Percentiles rank a stretch among this genome's conserved stretches.
Evolutionary conservation across 2,113 vertebrate species (phyloP).

Genomic region (Pangasianodon gigas): DNA sequence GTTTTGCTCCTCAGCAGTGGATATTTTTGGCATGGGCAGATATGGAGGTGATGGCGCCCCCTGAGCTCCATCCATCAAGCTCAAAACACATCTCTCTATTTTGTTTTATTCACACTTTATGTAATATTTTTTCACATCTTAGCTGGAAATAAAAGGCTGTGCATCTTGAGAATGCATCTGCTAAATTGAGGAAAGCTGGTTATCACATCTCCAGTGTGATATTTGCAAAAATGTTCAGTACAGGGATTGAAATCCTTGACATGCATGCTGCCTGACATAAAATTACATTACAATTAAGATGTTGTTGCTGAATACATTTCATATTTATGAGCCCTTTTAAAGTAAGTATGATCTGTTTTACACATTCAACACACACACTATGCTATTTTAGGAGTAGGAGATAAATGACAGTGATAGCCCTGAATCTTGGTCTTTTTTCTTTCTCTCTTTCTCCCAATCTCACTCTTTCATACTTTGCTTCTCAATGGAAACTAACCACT

Average conservation of each 20-base stretch:
- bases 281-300: not conserved
- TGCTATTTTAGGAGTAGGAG: not conserved
- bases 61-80: slow-evolving; percentile 32
- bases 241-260: not conserved
- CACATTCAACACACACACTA: not conserved
- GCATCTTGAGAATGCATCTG: slow-evolving; percentile 14
- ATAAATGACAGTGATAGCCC: not conserved
- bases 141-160: not conserved
- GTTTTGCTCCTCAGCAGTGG: slow-evolving; percentile 38
- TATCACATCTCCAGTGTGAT: not conserved
- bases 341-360: slow-evolving; percentile 33
- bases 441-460: slow-evolving; percentile 20
- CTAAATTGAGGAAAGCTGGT: not conserved
- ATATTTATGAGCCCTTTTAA: slow-evolving; percentile 3
- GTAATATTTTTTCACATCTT: not conserved
- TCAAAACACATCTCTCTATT: not conserved
- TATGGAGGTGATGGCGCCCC: not conserved
- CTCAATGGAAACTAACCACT: slow-evolving; percentile 83
- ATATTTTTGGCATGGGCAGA: slow-evolving; percentile 9
- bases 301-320: not conserved
- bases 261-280: not conserved
- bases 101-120: not conserved
- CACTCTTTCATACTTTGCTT: slow-evolving; percentile 35
- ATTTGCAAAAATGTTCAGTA: not conserved
- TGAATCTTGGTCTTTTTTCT: slow-evolving; percentile 12